Percentiles rank a stretch among this genome's conserved stretches.
phyloP scores from a whole-genome alignment of 2,797 vertebrate species.

The Alosa sapidissima region DNA sequence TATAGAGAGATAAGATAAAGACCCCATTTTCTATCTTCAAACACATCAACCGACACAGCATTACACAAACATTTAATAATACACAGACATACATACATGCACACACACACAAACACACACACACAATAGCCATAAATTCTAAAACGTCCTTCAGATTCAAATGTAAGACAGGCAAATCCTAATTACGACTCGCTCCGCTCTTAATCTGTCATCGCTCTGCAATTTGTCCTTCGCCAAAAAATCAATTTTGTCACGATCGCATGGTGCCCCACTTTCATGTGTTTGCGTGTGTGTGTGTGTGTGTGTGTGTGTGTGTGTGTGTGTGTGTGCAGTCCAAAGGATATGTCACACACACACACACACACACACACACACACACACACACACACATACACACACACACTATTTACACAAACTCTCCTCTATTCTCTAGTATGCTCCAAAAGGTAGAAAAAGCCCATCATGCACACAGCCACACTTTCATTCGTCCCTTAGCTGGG shows the following conservation, averaged over 20 bases:
- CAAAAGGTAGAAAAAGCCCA: background rate
- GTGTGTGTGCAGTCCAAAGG: background rate
- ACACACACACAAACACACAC: constrained; percentile 10
- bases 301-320: too few relatives aligned
- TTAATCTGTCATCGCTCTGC: constrained; percentile 50
- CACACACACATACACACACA: too few relatives aligned
- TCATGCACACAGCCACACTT: background rate
- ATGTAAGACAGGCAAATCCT: constrained; percentile 24
- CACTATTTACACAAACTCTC: too few relatives aligned
- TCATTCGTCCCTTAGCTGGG: background rate
- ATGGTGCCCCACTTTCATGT: background rate
- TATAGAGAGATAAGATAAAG: constrained; percentile 38
- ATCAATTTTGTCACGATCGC: constrained; percentile 46
- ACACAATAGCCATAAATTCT: constrained; percentile 28
- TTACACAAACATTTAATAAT: background rate
- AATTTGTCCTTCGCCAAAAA: constrained; percentile 50
- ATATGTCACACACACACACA: background rate
- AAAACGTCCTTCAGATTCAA: constrained; percentile 42
- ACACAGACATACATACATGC: constrained; percentile 18
- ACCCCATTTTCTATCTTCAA: background rate
- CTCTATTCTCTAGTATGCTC: background rate
- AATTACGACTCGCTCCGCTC: constrained; percentile 45
- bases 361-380: too few relatives aligned
- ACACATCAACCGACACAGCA: background rate
- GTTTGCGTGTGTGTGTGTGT: background rate